phyloP scores from a whole-genome alignment of 2,888 invertebrate genomes.

The Laspeyria flexula region DNA sequence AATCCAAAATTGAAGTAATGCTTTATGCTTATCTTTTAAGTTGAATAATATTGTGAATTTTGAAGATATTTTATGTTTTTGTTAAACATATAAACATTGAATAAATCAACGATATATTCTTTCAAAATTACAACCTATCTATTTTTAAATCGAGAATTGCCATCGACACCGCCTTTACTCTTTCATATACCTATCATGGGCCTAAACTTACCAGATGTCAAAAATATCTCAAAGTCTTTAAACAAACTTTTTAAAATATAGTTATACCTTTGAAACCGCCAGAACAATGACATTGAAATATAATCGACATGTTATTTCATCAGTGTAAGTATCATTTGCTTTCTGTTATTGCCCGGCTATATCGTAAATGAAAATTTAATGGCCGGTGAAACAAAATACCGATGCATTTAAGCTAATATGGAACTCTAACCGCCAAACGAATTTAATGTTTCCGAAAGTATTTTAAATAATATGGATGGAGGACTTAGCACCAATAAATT shows the following conservation, averaged over 20 bases:
- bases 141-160: too few relatives aligned
- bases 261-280: constrained; percentile 18
- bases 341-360: constrained; percentile 40
- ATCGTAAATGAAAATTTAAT: constrained; percentile 52
- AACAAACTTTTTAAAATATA: constrained; percentile 19
- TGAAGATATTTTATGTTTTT: too few relatives aligned
- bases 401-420: constrained; percentile 37
- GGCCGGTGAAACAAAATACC: constrained; percentile 41
- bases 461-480: constrained; percentile 14
- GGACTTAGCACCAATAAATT: constrained; percentile 11
- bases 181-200: background rate
- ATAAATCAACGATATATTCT: too few relatives aligned
- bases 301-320: constrained; percentile 48
- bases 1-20: too few relatives aligned
- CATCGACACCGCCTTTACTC: too few relatives aligned
- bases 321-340: constrained; percentile 41
- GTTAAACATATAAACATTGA: too few relatives aligned
- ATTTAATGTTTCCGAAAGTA: constrained; percentile 24
- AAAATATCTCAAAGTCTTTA: constrained; percentile 13
- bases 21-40: too few relatives aligned
- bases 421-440: constrained; percentile 29
- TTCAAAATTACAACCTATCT: too few relatives aligned
- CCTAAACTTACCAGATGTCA: constrained; percentile 18
- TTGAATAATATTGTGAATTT: too few relatives aligned
- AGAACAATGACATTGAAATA: constrained; percentile 35